Percentiles rank a stretch among this genome's conserved stretches.
Conservation (phyloP, 2,797 vertebrate genomes). For the Erithacus rubecula region DNA sequence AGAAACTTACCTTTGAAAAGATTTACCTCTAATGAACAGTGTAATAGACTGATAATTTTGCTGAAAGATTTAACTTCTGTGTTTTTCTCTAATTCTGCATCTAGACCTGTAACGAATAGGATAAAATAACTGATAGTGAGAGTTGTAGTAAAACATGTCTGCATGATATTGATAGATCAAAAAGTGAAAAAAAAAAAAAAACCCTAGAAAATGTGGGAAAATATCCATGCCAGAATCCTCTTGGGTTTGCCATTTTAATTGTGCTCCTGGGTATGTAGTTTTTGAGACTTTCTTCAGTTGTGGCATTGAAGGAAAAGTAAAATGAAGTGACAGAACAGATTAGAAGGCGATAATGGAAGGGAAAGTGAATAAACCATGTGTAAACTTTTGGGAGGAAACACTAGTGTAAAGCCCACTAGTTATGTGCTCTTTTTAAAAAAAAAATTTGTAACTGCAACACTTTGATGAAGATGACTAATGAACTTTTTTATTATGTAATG, state of each 20-base stretch:
- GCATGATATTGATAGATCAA: not conserved
- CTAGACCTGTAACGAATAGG: slow-evolving; percentile 16
- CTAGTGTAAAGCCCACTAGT: slow-evolving; percentile 16
- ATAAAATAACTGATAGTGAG: slow-evolving; percentile 15
- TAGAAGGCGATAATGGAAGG: slow-evolving; percentile 63
- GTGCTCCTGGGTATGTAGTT: slow-evolving; percentile 47
- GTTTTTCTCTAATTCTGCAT: slow-evolving; percentile 25
- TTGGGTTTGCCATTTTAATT: slow-evolving; percentile 62
- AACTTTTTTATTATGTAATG: not conserved
- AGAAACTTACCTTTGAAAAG: slow-evolving; percentile 31
- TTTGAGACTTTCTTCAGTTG: slow-evolving; percentile 67
- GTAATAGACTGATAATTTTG: slow-evolving; percentile 4
- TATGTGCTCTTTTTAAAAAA: not conserved
- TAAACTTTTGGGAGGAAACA: slow-evolving; percentile 64
- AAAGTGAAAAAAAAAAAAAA: not conserved
- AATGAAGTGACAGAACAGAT: slow-evolving; percentile 69
- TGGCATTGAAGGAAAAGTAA: slow-evolving; percentile 70
- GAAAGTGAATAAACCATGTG: slow-evolving; percentile 69
- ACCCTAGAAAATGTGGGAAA: slow-evolving; percentile 45
- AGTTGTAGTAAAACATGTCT: slow-evolving; percentile 10
- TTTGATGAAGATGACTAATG: slow-evolving; percentile 32
- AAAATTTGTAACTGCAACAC: not conserved
- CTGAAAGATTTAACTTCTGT: not conserved
- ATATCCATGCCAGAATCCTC: slow-evolving; percentile 23
- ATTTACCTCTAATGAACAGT: not conserved